Evolutionary conservation across 1,140 invertebrate species (phyloP).

Genomic region (Notospermus geniculatus): DNA sequence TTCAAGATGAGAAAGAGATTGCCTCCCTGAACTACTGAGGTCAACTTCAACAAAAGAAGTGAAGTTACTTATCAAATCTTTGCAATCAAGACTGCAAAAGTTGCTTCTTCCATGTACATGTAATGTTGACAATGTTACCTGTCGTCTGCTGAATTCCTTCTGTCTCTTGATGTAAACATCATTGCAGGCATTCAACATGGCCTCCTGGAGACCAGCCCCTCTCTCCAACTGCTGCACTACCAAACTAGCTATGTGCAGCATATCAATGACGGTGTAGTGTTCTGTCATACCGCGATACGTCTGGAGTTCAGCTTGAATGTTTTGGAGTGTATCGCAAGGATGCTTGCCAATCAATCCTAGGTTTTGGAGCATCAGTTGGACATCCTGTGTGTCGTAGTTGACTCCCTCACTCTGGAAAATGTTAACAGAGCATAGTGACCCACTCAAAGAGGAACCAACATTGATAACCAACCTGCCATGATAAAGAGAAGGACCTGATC

Average conservation of each 20-base stretch:
- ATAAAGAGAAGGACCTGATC: too few relatives aligned
- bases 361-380: slow-evolving; percentile 31
- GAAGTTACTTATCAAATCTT: too few relatives aligned
- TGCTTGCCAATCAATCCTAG: slow-evolving; percentile 31
- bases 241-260: slow-evolving; percentile 66
- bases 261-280: slow-evolving; percentile 46
- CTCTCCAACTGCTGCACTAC: slow-evolving; percentile 65
- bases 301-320: slow-evolving; percentile 31
- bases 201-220: slow-evolving; percentile 59
- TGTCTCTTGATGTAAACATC: slow-evolving; percentile 70
- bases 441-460: too few relatives aligned
- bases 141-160: slow-evolving; percentile 20
- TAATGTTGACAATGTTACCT: too few relatives aligned
- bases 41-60: too few relatives aligned
- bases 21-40: too few relatives aligned
- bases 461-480: too few relatives aligned
- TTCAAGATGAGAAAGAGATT: too few relatives aligned
- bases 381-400: slow-evolving; percentile 30
- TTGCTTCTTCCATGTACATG: too few relatives aligned
- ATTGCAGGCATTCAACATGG: slow-evolving; percentile 62
- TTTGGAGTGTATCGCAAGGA: slow-evolving; percentile 39
- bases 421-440: too few relatives aligned
- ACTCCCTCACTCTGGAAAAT: slow-evolving; percentile 36
- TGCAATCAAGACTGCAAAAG: too few relatives aligned
- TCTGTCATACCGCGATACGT: slow-evolving; percentile 37